phyloP scores from a whole-genome alignment of 2,888 invertebrate species.

The Caenorhabditis doughertyi region DNA sequence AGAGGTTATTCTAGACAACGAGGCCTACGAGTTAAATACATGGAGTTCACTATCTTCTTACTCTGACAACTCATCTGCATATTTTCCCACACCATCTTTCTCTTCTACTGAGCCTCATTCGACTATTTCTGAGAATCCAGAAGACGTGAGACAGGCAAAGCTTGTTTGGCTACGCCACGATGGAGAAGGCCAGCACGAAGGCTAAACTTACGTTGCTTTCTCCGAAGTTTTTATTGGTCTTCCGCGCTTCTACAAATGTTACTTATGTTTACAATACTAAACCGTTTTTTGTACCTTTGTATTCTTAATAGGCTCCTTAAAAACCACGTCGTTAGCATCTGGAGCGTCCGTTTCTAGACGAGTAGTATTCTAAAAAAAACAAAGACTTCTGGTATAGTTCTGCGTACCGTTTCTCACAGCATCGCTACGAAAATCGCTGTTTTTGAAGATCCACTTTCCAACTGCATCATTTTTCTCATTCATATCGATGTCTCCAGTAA shows the following conservation, averaged over 20 bases:
- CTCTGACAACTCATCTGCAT: conserved; percentile 8
- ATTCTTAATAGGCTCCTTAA: conserved; percentile 26
- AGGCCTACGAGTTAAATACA: conserved; percentile 28
- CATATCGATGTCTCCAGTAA: conserved; percentile 38
- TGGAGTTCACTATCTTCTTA: conserved; percentile 24
- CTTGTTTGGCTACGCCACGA: conserved; percentile 35
- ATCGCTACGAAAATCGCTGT: not conserved
- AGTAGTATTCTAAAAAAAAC: conserved; percentile 1
- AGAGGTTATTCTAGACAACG: conserved; percentile 24
- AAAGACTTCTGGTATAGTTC: no score
- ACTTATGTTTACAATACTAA: not conserved
- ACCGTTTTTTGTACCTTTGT: conserved; percentile 8
- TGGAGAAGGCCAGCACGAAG: not conserved
- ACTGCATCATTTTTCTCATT: conserved; percentile 20
- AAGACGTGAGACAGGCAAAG: conserved; percentile 30
- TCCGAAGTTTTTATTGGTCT: not conserved
- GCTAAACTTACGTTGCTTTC: conserved; percentile 6
- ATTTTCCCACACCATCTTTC: conserved; percentile 30
- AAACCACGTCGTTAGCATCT: not conserved
- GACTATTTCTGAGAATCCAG: conserved; percentile 42
- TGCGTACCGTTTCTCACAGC: not conserved
- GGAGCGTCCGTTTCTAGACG: not conserved
- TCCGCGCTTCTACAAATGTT: conserved; percentile 16
- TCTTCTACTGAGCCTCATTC: conserved; percentile 44
- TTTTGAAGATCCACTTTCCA: conserved; percentile 48